These are phyloP conservation scores for Caenorhabditis sulstoni DNA, from an alignment of 2,888 invertebrate species.

Conservation along the genomic window DNA sequence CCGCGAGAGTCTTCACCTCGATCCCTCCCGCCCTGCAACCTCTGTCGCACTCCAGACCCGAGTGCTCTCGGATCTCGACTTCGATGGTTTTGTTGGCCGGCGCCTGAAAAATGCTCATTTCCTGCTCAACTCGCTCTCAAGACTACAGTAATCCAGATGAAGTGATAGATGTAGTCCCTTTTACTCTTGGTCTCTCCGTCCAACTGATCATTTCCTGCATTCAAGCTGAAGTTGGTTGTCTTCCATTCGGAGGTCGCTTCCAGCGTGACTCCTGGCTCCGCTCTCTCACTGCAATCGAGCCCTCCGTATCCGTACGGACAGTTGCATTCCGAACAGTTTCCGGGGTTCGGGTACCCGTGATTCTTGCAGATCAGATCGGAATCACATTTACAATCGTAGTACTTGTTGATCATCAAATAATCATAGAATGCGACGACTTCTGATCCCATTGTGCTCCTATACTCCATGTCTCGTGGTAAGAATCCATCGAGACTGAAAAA, in stretches of 20 bases:
- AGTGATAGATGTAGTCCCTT: conserved; percentile 29
- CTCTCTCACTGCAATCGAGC: conserved; percentile 13
- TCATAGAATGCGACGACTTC: conserved; percentile 28
- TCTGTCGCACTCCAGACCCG: neutral
- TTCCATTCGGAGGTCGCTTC: conserved; percentile 13
- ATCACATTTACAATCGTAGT: conserved; percentile 24
- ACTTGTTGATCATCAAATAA: conserved; percentile 41
- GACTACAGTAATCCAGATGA: conserved; percentile 31
- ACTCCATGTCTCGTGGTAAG: neutral
- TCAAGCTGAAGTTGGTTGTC: neutral
- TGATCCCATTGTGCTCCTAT: conserved; percentile 13
- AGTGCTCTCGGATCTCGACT: neutral
- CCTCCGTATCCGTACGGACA: conserved; percentile 41
- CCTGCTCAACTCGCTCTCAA: neutral
- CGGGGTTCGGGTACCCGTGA: conserved; percentile 28
- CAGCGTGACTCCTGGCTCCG: conserved; percentile 11
- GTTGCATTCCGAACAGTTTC: conserved; percentile 37
- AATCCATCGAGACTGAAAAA: no score
- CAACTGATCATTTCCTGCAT: conserved; percentile 5
- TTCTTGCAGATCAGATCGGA: conserved; percentile 10
- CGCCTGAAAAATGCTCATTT: no score
- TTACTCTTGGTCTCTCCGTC: neutral
- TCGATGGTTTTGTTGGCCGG: conserved; percentile 18
- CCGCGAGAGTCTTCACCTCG: conserved; percentile 1
- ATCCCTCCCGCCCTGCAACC: neutral